These are phyloP conservation scores for Lytechinus variegatus DNA, from an alignment of 35 echinoderm and acorn worm genomes.

Conservation along the genomic window DNA sequence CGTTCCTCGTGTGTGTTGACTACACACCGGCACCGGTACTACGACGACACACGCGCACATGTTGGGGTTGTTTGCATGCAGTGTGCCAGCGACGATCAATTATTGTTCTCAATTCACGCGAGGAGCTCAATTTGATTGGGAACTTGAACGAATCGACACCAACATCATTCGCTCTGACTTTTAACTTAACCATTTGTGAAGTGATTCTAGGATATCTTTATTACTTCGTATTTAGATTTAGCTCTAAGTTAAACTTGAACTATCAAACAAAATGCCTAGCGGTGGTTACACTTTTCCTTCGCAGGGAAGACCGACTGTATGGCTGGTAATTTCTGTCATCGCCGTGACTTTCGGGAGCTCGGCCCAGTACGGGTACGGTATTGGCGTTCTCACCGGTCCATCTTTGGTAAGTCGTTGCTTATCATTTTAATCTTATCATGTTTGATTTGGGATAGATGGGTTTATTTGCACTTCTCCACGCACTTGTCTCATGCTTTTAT, in stretches of 20 bases:
- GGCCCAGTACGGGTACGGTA: constrained; percentile 71
- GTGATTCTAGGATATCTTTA: neutral
- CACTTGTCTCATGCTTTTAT: neutral
- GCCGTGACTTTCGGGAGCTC: constrained; percentile 60
- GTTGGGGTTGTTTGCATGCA: neutral
- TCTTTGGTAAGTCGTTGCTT: constrained; percentile 59
- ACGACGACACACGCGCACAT: neutral
- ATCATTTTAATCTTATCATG: neutral
- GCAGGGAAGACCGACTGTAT: constrained; percentile 63
- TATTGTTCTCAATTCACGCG: too few relatives aligned
- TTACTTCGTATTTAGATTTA: neutral
- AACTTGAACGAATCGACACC: neutral
- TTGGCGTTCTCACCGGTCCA: constrained; percentile 66
- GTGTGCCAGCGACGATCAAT: too few relatives aligned
- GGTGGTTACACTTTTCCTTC: constrained; percentile 34
- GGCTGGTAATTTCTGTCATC: constrained; percentile 69
- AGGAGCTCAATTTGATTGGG: neutral
- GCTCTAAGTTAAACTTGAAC: neutral
- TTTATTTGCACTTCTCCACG: neutral
- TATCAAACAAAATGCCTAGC: constrained; percentile 29
- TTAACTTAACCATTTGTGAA: neutral
- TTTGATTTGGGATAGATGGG: too few relatives aligned
- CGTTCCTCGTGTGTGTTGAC: neutral
- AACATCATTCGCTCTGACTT: neutral
- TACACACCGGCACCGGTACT: neutral